These are phyloP conservation scores for Ectemnius continuus DNA, from an alignment of 2,888 invertebrate genomes.

Conservation along the genomic window DNA sequence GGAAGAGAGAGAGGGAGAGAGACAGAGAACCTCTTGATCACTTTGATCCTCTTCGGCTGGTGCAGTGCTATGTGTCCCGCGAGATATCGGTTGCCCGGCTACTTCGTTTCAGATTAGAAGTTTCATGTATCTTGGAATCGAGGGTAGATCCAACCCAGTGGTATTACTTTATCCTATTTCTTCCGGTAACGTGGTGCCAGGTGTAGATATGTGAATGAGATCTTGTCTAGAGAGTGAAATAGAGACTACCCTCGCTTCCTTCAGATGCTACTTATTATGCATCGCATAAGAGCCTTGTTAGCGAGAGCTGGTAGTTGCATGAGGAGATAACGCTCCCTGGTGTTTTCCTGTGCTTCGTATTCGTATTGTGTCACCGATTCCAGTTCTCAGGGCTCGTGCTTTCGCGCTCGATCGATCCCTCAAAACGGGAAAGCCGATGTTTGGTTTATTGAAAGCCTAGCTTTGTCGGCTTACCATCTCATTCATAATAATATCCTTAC, in stretches of 20 bases:
- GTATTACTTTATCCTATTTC: no score
- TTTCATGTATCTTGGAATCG: constrained; percentile 22
- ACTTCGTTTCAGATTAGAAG: constrained; percentile 38
- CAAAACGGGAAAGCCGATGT: no score
- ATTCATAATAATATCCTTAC: no score
- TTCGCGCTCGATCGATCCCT: constrained; percentile 16
- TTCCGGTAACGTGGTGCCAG: no score
- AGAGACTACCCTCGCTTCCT: constrained; percentile 15
- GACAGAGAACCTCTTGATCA: no score
- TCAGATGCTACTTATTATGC: constrained; percentile 29
- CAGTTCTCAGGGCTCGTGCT: constrained; percentile 5
- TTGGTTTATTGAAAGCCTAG: no score
- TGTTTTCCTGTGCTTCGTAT: constrained; percentile 43
- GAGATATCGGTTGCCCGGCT: constrained; percentile 30
- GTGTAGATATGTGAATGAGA: no score
- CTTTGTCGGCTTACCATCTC: no score
- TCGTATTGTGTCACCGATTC: not conserved
- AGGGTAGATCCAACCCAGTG: constrained; percentile 16
- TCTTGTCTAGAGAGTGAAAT: no score
- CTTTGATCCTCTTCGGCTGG: no score
- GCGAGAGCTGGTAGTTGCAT: constrained; percentile 34
- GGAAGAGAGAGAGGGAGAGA: no score
- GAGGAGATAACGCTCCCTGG: constrained; percentile 37
- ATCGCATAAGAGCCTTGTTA: no score
- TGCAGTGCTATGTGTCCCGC: constrained; percentile 5